Percentiles rank a stretch among this genome's conserved stretches.
Evolutionary conservation across 2,888 invertebrate genomes (phyloP).

Genomic region (Papilio elwesi): DNA sequence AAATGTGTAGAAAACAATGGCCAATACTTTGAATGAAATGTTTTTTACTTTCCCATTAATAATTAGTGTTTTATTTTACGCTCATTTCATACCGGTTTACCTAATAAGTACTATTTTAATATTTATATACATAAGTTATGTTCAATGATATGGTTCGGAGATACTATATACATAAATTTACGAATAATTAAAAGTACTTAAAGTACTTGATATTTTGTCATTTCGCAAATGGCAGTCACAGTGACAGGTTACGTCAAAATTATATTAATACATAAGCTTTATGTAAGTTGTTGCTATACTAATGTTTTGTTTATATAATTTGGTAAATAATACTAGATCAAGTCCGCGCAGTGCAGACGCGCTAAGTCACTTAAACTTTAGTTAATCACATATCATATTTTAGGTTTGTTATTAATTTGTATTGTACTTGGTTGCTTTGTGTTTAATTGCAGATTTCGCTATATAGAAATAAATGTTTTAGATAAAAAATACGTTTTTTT

Average conservation of each 20-base stretch:
- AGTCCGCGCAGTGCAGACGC: slow-evolving; percentile 65
- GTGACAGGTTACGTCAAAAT: slow-evolving; percentile 68
- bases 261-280: slow-evolving; percentile 72
- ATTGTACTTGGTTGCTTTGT: slow-evolving; percentile 79
- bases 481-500: slow-evolving; percentile 47
- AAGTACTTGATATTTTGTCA: background rate
- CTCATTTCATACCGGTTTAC: too few species aligned
- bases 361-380: slow-evolving; percentile 72
- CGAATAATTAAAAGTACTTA: too few species aligned
- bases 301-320: slow-evolving; percentile 60
- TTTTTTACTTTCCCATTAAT: too few species aligned
- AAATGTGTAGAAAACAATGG: too few species aligned
- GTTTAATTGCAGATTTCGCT: slow-evolving; percentile 77
- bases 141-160: too few species aligned
- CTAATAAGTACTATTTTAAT: too few species aligned
- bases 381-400: slow-evolving; percentile 79
- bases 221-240: slow-evolving; percentile 54
- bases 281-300: slow-evolving; percentile 71
- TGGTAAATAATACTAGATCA: slow-evolving; percentile 47
- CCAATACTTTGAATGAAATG: too few species aligned
- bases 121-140: too few species aligned
- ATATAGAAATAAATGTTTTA: slow-evolving; percentile 79
- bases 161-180: too few species aligned
- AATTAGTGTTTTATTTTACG: too few species aligned
- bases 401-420: slow-evolving; percentile 78